Evolutionary conservation across 2,888 invertebrate genomes (phyloP).

Genomic region (Lumbricus terrestris): DNA sequence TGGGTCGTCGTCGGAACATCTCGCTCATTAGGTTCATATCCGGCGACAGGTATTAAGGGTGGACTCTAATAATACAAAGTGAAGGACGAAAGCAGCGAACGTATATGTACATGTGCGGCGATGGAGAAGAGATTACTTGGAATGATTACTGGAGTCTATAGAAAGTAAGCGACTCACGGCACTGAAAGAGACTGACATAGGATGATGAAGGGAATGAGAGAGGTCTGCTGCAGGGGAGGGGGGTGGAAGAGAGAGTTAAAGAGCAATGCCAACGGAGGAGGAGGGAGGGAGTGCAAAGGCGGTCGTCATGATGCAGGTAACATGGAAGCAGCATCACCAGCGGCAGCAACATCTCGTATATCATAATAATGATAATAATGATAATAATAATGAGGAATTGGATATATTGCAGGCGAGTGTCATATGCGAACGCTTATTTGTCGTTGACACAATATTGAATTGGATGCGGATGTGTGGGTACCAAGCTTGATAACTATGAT

Average conservation of each 20-base stretch:
- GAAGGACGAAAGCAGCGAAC: not conserved
- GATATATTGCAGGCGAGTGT: not conserved
- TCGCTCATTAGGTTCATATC: constrained; percentile 3
- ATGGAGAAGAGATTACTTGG: not conserved
- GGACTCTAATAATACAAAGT: not conserved
- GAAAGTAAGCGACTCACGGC: not conserved
- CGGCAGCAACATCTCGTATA: not conserved
- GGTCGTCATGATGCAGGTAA: not conserved
- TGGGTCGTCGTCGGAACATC: not conserved
- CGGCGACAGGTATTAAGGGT: not conserved
- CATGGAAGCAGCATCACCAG: not conserved
- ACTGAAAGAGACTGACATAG: not conserved
- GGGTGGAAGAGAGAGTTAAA: too few relatives aligned
- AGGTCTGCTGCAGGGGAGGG: too few relatives aligned
- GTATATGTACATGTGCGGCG: too few relatives aligned
- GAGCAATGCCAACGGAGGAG: too few relatives aligned
- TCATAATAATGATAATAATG: too few relatives aligned
- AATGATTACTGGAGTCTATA: not conserved
- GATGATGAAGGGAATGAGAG: not conserved
- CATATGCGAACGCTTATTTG: not conserved
- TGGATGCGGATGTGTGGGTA: not conserved
- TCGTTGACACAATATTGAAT: not conserved
- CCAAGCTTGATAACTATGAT: not conserved
- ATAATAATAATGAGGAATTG: too few relatives aligned
- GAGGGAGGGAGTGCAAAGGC: not conserved